Base-by-base conservation (phyloP, 2,888 invertebrate genomes). In the Tinea trinotella region DNA sequence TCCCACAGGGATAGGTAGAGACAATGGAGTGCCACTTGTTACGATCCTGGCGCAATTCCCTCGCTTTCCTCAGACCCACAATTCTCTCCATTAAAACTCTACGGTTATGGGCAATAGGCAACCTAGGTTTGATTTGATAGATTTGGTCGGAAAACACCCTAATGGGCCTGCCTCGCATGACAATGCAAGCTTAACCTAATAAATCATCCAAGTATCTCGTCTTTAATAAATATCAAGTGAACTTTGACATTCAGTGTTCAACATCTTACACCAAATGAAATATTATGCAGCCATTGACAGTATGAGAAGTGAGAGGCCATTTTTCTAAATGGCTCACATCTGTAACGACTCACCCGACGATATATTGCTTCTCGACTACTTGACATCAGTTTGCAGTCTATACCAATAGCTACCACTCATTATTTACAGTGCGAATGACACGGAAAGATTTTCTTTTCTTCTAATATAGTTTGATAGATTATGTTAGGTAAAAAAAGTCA, bases 311-410 rank as follows among this genome's bases (percentile, higher is more conserved):
- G 49, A 15, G 20, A 9, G 24, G 35, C 52, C 44, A 55, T 55
- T 52, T 55, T 50, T 56, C 56, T 56, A 52, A 53, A 56, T 49
- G 58, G 55, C 54, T 57, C 57, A 53, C 59, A 62, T 60, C 60
- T 57, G 58, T 59, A 61, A 61, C 59, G 64, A 67, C 66, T 64
- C 63, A 62, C 62, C 59, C 53, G 49, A 60, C 58, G 64, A 71
- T 73, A 71, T 74, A 71, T 64, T 70, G 65, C 48, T 59, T 50
- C 52, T 50, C 53, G 62, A 68, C 65, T 69, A 65, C 62, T 64
- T 62, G 57, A 56, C 57, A 55, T 50, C 50, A 50, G 57, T 56
- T 59, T 55, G 48, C 57, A 59, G 55, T 62, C 52, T 36, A 24
- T 54, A 24, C 52, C 61, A 59, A 64, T 62, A 59, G 60, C 59